Evolutionary conservation across 2,888 invertebrate genomes (phyloP).

Genomic region (Netelia virgata): DNA sequence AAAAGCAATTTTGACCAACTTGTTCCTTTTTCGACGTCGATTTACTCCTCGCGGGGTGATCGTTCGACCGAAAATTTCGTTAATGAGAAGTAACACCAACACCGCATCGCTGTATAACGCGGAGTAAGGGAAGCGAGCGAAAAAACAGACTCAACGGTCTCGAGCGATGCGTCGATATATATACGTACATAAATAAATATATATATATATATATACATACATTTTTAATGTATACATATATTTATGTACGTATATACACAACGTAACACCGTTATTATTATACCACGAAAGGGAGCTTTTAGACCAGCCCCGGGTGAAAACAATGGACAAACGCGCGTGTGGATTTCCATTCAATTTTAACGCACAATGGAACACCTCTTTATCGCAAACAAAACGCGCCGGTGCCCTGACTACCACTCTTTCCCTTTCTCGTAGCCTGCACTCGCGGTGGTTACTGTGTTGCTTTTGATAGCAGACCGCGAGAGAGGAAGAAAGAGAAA

Average conservation of each 20-base stretch:
- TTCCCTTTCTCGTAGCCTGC: background rate
- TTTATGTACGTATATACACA: background rate
- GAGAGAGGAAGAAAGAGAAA: background rate
- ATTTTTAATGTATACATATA: no score
- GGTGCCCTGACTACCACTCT: conserved; percentile 22
- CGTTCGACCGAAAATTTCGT: conserved; percentile 56
- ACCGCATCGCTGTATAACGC: background rate
- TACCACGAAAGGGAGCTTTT: conserved; percentile 9
- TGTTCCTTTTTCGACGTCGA: conserved; percentile 11
- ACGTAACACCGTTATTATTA: conserved; percentile 13
- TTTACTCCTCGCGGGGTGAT: conserved; percentile 5
- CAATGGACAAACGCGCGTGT: conserved; percentile 61
- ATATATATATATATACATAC: no score
- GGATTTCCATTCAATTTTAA: conserved; percentile 66
- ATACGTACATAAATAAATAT: no score
- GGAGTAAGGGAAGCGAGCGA: conserved; percentile 12
- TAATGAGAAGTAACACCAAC: conserved; percentile 57
- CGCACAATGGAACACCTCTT: conserved; percentile 64
- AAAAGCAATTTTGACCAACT: conserved; percentile 21
- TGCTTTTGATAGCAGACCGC: conserved; percentile 58
- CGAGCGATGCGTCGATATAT: conserved; percentile 1
- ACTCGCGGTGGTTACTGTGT: conserved; percentile 38
- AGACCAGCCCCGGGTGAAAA: conserved; percentile 43
- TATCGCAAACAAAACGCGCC: conserved; percentile 62
- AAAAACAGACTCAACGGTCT: conserved; percentile 53